Evolutionary conservation across 1,140 invertebrate species (phyloP).

Genomic region (Ooceraea biroi): DNA sequence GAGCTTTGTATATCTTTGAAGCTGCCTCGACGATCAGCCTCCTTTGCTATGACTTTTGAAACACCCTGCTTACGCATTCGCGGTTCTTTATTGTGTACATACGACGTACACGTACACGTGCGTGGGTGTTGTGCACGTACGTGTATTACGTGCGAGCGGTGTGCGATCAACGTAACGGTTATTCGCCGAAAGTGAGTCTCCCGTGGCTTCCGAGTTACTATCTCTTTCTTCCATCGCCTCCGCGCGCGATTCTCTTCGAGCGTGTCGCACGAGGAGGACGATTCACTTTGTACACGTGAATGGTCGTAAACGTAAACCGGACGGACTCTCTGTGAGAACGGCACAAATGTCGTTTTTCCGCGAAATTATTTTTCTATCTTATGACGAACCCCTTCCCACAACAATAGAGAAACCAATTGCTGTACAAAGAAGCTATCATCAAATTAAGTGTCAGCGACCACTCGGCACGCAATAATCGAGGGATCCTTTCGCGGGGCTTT

Average conservation of each 20-base stretch:
- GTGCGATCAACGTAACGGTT: constrained; percentile 67
- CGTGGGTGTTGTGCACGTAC: constrained; percentile 15
- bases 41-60: neutral
- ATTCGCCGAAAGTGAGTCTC: constrained; percentile 75
- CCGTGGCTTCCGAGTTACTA: constrained; percentile 51
- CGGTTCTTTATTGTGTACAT: neutral
- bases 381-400: too few species aligned
- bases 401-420: neutral
- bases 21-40: neutral
- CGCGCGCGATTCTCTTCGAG: constrained; percentile 1
- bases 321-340: neutral
- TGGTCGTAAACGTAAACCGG: neutral
- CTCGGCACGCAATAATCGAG: neutral
- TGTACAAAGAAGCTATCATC: constrained; percentile 2
- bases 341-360: too few species aligned
- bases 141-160: constrained; percentile 25
- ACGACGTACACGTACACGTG: constrained; percentile 36
- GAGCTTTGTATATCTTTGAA: neutral
- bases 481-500: constrained; percentile 16
- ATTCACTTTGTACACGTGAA: neutral
- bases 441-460: constrained; percentile 36
- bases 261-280: constrained; percentile 9
- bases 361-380: too few species aligned
- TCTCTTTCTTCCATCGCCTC: constrained; percentile 61
- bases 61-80: constrained; percentile 39